Conservation (phyloP, 2,888 invertebrate genomes). For the Muscina levida region DNA sequence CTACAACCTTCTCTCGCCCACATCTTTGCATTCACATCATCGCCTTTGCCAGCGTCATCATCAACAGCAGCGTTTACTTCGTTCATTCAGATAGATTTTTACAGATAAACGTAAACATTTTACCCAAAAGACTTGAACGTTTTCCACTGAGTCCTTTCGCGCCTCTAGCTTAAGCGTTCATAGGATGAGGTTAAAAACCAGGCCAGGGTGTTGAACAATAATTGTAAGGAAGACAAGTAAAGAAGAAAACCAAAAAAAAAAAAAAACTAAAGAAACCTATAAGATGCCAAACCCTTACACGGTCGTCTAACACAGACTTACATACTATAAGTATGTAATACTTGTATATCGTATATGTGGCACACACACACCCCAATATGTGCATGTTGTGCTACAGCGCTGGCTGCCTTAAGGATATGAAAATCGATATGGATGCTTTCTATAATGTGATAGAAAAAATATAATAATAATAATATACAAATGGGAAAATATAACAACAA, state of each 20-base stretch:
- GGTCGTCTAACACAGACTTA: conserved; percentile 19
- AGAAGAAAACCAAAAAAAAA: too few relatives aligned
- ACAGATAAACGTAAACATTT: conserved; percentile 61
- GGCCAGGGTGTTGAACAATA: conserved; percentile 3
- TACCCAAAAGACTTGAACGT: conserved; percentile 28
- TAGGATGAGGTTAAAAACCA: too few relatives aligned
- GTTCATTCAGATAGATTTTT: conserved; percentile 42
- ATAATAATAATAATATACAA: conserved; percentile 51
- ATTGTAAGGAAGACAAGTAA: too few relatives aligned
- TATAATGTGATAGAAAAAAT: conserved; percentile 52
- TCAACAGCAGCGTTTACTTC: background rate
- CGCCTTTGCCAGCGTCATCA: background rate
- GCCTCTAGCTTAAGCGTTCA: background rate
- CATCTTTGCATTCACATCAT: background rate
- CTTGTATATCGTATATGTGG: too few relatives aligned
- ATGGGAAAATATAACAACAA: conserved; percentile 48
- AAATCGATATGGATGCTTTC: conserved; percentile 64
- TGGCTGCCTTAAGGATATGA: conserved; percentile 54
- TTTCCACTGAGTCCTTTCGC: background rate
- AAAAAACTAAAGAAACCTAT: background rate
- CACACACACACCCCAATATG: background rate
- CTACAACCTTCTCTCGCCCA: background rate
- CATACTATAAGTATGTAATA: background rate
- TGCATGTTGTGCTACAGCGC: conserved; percentile 40
- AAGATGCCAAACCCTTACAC: conserved; percentile 18